A percentile compares a stretch with the other conserved stretches of the same genome.
These are phyloP conservation scores for Percopsis transmontana DNA, from an alignment of 2,113 vertebrate genomes.

Conservation along the genomic window DNA sequence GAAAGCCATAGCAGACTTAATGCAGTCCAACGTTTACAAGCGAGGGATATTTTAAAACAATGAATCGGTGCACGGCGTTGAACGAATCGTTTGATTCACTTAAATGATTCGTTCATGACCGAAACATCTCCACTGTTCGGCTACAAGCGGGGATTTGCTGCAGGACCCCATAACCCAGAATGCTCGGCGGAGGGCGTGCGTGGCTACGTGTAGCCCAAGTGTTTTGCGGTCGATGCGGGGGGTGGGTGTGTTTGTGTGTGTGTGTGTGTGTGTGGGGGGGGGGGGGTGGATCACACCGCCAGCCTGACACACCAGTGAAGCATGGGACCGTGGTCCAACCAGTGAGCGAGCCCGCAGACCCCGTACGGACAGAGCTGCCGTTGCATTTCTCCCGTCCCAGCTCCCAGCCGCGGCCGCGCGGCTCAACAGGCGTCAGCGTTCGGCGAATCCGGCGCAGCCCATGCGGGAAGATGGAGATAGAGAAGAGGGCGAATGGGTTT, in stretches of 20 bases:
- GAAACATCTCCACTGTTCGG: too few relatives aligned
- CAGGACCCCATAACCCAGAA: constrained; percentile 56
- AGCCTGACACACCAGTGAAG: constrained; percentile 32
- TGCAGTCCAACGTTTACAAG: too few relatives aligned
- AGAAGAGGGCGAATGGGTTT: constrained; percentile 76
- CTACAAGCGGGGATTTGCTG: background rate
- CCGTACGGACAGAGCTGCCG: constrained; percentile 18
- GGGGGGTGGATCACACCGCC: background rate
- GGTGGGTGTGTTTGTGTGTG: constrained; percentile 18
- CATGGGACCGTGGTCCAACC: constrained; percentile 57
- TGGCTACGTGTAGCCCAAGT: constrained; percentile 33
- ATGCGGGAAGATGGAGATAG: constrained; percentile 77
- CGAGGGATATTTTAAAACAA: too few relatives aligned
- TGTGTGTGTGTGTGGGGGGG: constrained; percentile 50
- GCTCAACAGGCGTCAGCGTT: background rate
- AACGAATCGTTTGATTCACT: too few relatives aligned
- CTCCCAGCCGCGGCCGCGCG: background rate
- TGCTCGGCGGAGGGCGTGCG: background rate
- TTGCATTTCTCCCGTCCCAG: background rate
- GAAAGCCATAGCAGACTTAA: too few relatives aligned
- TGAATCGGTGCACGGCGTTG: too few relatives aligned
- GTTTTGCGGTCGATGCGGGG: constrained; percentile 23
- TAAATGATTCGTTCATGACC: too few relatives aligned
- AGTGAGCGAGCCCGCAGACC: constrained; percentile 30
- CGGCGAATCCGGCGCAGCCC: constrained; percentile 35